Conservation (phyloP, 2,888 invertebrate genomes). For the Agrotis exclamationis region DNA sequence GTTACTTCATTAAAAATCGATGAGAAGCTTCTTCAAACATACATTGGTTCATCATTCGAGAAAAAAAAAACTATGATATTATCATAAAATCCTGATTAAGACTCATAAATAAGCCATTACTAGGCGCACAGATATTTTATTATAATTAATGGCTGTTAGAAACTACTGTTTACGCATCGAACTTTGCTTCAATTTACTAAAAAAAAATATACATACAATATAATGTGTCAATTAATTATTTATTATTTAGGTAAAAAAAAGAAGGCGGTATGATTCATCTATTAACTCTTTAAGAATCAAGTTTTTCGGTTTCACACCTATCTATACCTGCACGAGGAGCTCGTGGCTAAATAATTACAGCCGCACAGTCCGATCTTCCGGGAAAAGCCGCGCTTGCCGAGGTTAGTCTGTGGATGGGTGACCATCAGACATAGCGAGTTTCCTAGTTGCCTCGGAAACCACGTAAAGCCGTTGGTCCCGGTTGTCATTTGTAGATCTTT, state of each 20-base stretch:
- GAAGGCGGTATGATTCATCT: too few relatives aligned
- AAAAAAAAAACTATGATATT: slow-evolving; percentile 17
- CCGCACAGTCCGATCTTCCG: too few relatives aligned
- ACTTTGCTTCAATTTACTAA: neutral
- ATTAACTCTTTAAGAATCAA: neutral
- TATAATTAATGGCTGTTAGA: slow-evolving; percentile 1
- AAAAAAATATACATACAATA: neutral
- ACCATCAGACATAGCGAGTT: too few relatives aligned
- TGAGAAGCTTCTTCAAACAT: neutral
- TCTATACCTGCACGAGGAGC: too few relatives aligned
- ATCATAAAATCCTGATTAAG: slow-evolving; percentile 28
- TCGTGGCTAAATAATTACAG: too few relatives aligned
- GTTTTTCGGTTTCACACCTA: neutral
- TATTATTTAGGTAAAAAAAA: neutral
- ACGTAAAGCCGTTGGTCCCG: too few relatives aligned
- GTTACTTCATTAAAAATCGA: neutral
- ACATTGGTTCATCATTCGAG: slow-evolving; percentile 2
- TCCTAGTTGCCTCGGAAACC: too few relatives aligned
- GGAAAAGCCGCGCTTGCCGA: too few relatives aligned
- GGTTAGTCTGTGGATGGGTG: too few relatives aligned
- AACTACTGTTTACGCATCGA: slow-evolving; percentile 32
- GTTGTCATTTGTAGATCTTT: too few relatives aligned
- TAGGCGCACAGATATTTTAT: neutral
- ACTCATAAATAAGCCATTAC: slow-evolving; percentile 1
- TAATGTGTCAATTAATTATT: too few relatives aligned